Evolutionary conservation across 1,140 invertebrate species (phyloP), one percentile per base, ranked within the genome.

Genomic region (Dysdera silvatica): DNA sequence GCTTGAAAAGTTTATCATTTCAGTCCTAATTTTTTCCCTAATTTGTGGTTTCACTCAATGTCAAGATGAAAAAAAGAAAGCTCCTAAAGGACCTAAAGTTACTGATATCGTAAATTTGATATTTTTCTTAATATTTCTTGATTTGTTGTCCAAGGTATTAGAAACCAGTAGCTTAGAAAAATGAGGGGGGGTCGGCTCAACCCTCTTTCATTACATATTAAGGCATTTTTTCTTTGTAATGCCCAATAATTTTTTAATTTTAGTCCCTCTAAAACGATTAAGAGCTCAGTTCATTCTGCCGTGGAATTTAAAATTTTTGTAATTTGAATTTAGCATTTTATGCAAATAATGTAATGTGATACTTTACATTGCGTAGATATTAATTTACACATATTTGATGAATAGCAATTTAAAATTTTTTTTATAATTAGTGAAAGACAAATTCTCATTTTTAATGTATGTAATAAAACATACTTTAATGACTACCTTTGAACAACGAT

Each of bases 41-140:
- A 29, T 10, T 8, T 14, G 1, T 16, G 10, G 57, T 51, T 16
- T 20, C 41, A 33, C 45, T 28, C 32, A 37, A 12, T 48, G 20
- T 58, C 43, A 24, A 28, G 52, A 52, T 14, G 32, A 51, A 49
- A 56, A 49, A n/a, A 53, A 58, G 18, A 23, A 48, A 14, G 51
- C 41, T 28, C 45, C 58, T 18, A 85, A 84, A 73, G 84, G 85
- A 43, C 85, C 85, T 20, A 87, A 87, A 84, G 85, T 87, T 23
- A 87, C 86, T 2, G 82, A 87, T 68, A 84, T 83, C 74, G 86
- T 86, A 79, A 76, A 74, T 68, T 55, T 23, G n/a, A 55, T 10
- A 5, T 3, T 14, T 59, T 16, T 43, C 37, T 49, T 55, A 43
- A 12, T 55, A 48, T 51, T 37, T 55, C 31, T 61, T 47, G 33